Conservation (phyloP, 2,888 invertebrate genomes). For the Pseudococcus longispinus region DNA sequence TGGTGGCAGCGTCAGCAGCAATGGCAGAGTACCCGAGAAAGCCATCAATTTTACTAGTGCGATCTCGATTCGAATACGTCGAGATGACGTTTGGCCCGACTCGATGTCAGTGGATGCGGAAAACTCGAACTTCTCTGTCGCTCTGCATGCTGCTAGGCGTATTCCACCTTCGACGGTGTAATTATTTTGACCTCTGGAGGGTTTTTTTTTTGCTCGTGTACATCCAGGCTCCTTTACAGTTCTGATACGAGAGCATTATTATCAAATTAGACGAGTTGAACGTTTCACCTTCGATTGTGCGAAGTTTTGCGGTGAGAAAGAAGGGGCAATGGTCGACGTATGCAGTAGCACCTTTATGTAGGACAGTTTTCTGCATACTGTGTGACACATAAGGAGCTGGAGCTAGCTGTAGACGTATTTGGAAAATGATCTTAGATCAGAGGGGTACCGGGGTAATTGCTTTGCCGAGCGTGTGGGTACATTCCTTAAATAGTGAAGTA, state of each 20-base stretch:
- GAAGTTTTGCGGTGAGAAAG: background rate
- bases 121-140: background rate
- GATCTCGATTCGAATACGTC: background rate
- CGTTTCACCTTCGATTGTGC: background rate
- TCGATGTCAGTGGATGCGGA: background rate
- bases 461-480: background rate
- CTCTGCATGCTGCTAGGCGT: background rate
- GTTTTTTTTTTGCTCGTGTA: background rate
- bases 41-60: conserved; percentile 15
- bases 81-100: background rate
- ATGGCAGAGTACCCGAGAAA: background rate
- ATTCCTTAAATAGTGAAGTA: conserved; percentile 9
- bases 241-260: background rate
- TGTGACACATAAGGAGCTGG: conserved; percentile 1
- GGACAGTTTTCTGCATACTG: background rate
- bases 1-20: background rate
- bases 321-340: background rate
- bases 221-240: background rate
- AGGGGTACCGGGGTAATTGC: background rate
- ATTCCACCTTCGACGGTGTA: conserved; percentile 53
- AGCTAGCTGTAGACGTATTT: background rate
- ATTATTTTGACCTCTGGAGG: conserved; percentile 54
- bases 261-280: background rate
- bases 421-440: background rate
- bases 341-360: conserved; percentile 7